Conservation (phyloP, 2,113 vertebrate genomes). For the Chaetodon auriga region DNA sequence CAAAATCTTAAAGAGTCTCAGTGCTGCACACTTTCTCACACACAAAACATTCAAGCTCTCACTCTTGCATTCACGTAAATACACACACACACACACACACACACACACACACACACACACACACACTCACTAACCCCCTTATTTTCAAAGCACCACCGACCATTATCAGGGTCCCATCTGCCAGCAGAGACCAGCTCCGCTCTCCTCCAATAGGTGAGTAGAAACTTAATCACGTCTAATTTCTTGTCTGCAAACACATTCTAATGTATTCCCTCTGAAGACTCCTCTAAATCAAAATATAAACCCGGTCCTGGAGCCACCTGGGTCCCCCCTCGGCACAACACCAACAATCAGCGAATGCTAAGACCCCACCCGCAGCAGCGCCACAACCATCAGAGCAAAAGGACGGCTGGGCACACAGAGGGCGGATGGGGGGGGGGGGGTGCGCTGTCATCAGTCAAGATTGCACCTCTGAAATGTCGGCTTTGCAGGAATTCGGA, state of each 20-base stretch:
- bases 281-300: slow-evolving; percentile 61
- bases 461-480: slow-evolving; percentile 20
- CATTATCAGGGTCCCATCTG: slow-evolving; percentile 72
- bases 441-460: slow-evolving; percentile 6
- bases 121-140: slow-evolving; percentile 26
- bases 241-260: slow-evolving; percentile 68
- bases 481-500: slow-evolving; percentile 13
- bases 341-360: slow-evolving; percentile 18
- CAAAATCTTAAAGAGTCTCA: slow-evolving; percentile 40
- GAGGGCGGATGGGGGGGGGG: neutral
- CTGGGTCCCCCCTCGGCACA: slow-evolving; percentile 64
- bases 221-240: slow-evolving; percentile 76
- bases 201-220: slow-evolving; percentile 68
- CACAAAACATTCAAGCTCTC: neutral
- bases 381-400: neutral
- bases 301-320: slow-evolving; percentile 64
- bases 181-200: slow-evolving; percentile 10
- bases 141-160: slow-evolving; percentile 39
- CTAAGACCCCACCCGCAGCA: slow-evolving; percentile 10
- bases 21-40: slow-evolving; percentile 11
- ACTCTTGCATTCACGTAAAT: slow-evolving; percentile 13
- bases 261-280: slow-evolving; percentile 78
- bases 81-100: neutral
- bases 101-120: neutral
- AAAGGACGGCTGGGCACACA: slow-evolving; percentile 12